Percentiles rank a stretch among this genome's conserved stretches.
Evolutionary conservation across 2,797 vertebrate species (phyloP).

Genomic region (Coregonus ussuriensis): DNA sequence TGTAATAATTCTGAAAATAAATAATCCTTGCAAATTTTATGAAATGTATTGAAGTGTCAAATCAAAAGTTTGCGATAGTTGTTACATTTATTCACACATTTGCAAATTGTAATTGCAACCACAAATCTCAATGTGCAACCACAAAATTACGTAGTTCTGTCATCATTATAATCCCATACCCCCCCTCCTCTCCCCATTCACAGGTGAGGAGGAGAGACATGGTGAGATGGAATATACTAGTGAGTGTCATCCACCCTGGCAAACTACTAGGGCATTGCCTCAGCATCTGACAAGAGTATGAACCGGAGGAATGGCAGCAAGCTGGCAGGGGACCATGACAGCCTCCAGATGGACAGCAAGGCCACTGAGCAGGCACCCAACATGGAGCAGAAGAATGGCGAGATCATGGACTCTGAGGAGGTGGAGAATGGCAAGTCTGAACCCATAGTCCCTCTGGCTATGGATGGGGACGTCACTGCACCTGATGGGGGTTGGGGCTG

Average conservation of each 20-base stretch:
- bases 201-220: constrained; percentile 21
- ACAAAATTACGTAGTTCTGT: no score
- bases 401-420: constrained; percentile 51
- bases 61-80: no score
- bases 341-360: constrained; percentile 35
- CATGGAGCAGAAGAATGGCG: constrained; percentile 33
- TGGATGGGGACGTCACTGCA: constrained; percentile 8
- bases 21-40: no score
- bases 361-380: constrained; percentile 22
- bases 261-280: constrained; percentile 35
- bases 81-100: no score
- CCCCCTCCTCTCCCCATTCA: neutral
- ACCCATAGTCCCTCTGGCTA: neutral
- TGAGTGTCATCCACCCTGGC: constrained; percentile 31
- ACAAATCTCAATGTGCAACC: no score
- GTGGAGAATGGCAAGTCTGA: constrained; percentile 20
- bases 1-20: no score
- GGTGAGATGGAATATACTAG: constrained; percentile 55
- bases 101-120: no score
- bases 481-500: constrained; percentile 90
- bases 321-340: constrained; percentile 25
- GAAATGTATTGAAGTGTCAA: no score
- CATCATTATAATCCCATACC: no score
- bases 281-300: constrained; percentile 51
- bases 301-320: constrained; percentile 53